Evolutionary conservation across 1,140 invertebrate species (phyloP), one percentile per base, ranked within the genome.

Genomic region (Nomia melanderi): DNA sequence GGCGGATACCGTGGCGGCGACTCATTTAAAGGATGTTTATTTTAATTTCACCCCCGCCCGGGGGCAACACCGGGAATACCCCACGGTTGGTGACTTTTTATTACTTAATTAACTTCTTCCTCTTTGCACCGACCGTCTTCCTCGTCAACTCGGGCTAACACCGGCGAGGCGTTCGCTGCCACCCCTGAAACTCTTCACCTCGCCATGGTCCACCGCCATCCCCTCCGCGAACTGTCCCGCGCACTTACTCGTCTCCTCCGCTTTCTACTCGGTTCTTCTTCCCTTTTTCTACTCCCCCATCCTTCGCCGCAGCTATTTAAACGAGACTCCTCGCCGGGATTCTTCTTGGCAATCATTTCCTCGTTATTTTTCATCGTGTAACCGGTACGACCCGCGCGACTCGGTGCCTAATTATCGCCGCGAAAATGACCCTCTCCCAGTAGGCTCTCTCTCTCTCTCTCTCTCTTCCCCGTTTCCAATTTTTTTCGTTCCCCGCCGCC

Each of bases 11-110:
- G 79, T 78, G 75, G 86, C 78, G 80, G 86, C 82, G 87, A 89
- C 89, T 92, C 91, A 90, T 91, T 91, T 91, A 90, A 84, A 87
- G 88, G 88, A 89, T 88, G 91, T 90, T 91, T 88, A 90, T 91
- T 91, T 91, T 90, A 90, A 90, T 90, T 90, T 90, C 75, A 88
- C 83, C 84, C 84, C 66, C 85, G 64, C 60, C 53, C 14, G 33
- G 54, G 53, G 57, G 54, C 59, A 53, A 47, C 20, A 56, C 33
- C 63, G 39, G 8, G 65, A 36, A 47, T 44, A 29, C 67, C 57
- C 77, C 66, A 54, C 47, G 54, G 71, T 85, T 78, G 85, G 83
- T 85, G 87, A 90, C 89, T 91, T 90, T 90, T 91, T 90, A 90
- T 91, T 90, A 90, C 89, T 91, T 90, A 91, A 91, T 91, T 91